A percentile compares a stretch with the other conserved stretches of the same genome.
Evolutionary conservation across 2,888 invertebrate species (phyloP).

Genomic region (Amiota communis): DNA sequence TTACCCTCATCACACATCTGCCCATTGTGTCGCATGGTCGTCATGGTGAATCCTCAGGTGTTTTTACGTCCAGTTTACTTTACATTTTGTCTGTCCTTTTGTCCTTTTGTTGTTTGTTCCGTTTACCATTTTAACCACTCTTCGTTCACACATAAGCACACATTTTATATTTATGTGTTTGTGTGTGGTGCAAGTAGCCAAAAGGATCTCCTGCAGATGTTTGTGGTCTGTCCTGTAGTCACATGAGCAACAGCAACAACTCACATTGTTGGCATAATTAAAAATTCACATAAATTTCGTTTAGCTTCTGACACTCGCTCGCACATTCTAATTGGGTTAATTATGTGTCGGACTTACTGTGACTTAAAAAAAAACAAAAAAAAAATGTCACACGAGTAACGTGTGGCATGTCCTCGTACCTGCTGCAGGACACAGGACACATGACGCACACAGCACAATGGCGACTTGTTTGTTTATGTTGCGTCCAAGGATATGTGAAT

Average conservation of each 20-base stretch:
- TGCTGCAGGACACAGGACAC: background rate
- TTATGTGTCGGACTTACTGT: slow-evolving; percentile 64
- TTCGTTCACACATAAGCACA: slow-evolving; percentile 30
- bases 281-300: slow-evolving; percentile 69
- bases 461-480: slow-evolving; percentile 32
- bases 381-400: slow-evolving; percentile 48
- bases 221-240: slow-evolving; percentile 35
- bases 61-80: slow-evolving; percentile 62
- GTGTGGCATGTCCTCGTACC: background rate
- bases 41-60: slow-evolving; percentile 69
- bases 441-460: background rate
- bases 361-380: slow-evolving; percentile 52
- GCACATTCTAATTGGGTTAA: slow-evolving; percentile 69
- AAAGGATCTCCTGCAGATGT: too few relatives aligned
- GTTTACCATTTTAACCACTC: slow-evolving; percentile 63
- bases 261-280: slow-evolving; percentile 57
- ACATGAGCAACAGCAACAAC: background rate
- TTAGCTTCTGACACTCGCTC: slow-evolving; percentile 58
- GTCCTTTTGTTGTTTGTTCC: slow-evolving; percentile 30
- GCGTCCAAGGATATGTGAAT: slow-evolving; percentile 19
- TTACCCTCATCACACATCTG: background rate
- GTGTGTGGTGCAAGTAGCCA: background rate
- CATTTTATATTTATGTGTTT: slow-evolving; percentile 10
- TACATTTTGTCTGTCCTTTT: background rate
- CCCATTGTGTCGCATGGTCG: slow-evolving; percentile 42